Evolutionary conservation across 2,113 vertebrate genomes (phyloP).

Genomic region (Crotalus horridus): DNA sequence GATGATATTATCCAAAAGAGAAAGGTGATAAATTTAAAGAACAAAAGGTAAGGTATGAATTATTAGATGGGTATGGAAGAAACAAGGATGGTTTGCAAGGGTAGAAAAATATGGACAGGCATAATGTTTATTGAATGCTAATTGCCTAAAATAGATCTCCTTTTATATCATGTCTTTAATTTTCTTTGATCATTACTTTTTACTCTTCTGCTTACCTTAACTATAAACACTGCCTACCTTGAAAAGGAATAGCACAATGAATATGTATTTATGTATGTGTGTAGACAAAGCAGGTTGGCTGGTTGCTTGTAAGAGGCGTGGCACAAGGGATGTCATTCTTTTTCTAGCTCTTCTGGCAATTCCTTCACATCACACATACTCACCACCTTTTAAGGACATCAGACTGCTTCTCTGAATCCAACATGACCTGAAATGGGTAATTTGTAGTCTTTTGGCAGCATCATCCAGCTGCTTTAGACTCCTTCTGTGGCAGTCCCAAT

Average conservation of each 20-base stretch:
- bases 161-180: neutral
- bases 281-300: neutral
- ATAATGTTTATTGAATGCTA: neutral
- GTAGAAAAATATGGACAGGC: neutral
- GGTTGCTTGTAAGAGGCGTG: neutral
- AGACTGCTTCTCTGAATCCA: neutral
- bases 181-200: neutral
- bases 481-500: neutral
- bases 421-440: neutral
- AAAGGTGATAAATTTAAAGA: neutral
- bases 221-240: neutral
- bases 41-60: neutral
- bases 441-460: neutral
- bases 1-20: neutral
- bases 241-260: neutral
- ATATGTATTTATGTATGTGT: neutral
- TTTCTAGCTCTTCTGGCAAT: neutral
- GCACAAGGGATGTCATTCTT: neutral
- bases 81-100: neutral
- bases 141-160: neutral
- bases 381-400: neutral
- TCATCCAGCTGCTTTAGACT: neutral
- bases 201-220: neutral
- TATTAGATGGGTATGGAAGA: neutral
- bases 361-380: neutral